phyloP scores from a whole-genome alignment of 2,113 vertebrate genomes.

The Eonycteris spelaea region DNA sequence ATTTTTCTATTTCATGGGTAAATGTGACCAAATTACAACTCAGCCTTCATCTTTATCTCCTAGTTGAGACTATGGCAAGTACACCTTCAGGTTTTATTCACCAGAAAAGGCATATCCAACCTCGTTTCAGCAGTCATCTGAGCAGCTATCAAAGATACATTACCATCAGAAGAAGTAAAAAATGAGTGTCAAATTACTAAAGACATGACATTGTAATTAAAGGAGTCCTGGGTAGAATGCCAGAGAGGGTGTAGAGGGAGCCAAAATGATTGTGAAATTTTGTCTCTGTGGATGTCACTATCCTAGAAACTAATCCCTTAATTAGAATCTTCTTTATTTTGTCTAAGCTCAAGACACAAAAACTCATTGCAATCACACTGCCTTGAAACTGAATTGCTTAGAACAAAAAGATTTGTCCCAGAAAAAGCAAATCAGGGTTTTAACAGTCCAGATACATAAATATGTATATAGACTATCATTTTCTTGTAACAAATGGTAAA shows the following conservation, averaged over 20 bases:
- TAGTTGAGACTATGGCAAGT: not conserved
- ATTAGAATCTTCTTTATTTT: not conserved
- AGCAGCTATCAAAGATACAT: not conserved
- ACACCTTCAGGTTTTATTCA: not conserved
- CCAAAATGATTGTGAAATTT: not conserved
- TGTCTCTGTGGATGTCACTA: not conserved
- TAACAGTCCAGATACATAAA: slow-evolving; percentile 68
- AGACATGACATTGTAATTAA: not conserved
- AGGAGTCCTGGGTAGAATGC: rapidly evolving
- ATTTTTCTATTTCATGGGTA: not conserved
- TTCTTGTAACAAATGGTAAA: slow-evolving; percentile 76
- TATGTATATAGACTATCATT: slow-evolving; percentile 71
- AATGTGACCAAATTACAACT: not conserved
- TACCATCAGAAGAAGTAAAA: not conserved
- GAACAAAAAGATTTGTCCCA: slow-evolving; percentile 65
- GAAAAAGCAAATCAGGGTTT: slow-evolving; percentile 52
- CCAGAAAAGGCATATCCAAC: not conserved
- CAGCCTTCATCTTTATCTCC: not conserved
- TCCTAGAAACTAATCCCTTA: not conserved
- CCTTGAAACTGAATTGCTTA: not conserved
- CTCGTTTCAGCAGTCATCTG: not conserved
- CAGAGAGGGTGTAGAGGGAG: not conserved
- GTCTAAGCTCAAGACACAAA: rapidly evolving
- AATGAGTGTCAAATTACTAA: not conserved
- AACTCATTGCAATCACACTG: rapidly evolving